Evolutionary conservation across 2,888 invertebrate genomes (phyloP), one percentile per base, ranked within the genome.

Genomic region (Tanypteryx hageni): DNA sequence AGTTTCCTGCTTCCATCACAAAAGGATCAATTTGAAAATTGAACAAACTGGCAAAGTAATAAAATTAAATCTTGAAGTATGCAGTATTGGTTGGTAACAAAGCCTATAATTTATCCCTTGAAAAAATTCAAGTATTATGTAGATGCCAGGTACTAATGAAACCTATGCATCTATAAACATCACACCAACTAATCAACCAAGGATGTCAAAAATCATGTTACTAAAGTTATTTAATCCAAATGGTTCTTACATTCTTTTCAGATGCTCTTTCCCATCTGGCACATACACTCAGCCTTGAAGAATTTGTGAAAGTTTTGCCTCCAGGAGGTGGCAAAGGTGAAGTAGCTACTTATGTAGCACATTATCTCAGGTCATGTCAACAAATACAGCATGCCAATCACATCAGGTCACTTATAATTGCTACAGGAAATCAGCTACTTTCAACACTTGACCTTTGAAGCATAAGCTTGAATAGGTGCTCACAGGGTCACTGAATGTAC

Each of bases 341-440:
- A 76, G 85, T 86, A 14, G 81, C 92, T 13, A 76, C 94, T 61
- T 94, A 94, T 92, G 94, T 95, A 93, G 94, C 94, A 8, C 89
- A 89, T 56, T 96, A 95, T 93, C 94, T 96, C n/a, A 94, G 94
- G 68, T 95, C 95, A 64, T 96, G 96, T 84, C 96, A 96, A 92
- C 96, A 96, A 93, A 96, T 96, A 68, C 96, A 96, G 94, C 96
- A 96, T 92, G 96, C 96, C 44, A 96, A 96, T 94, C 96, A 96
- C 93, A 95, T 96, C 92, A 95, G 96, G 93, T 95, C 96, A 82
- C 95, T 96, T 95, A 96, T 96, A 85, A 96, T 96, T 93, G 96
- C 96, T 11, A 96, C 96, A 59, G 96, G 96, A 84, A 96, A 96
- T 93, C 96, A 96, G 94, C 94, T 96, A 44, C 92, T 93, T 7